Evolutionary conservation across 2,888 invertebrate species (phyloP), one percentile per base, ranked within the genome.

Genomic region (Acronicta psi): DNA sequence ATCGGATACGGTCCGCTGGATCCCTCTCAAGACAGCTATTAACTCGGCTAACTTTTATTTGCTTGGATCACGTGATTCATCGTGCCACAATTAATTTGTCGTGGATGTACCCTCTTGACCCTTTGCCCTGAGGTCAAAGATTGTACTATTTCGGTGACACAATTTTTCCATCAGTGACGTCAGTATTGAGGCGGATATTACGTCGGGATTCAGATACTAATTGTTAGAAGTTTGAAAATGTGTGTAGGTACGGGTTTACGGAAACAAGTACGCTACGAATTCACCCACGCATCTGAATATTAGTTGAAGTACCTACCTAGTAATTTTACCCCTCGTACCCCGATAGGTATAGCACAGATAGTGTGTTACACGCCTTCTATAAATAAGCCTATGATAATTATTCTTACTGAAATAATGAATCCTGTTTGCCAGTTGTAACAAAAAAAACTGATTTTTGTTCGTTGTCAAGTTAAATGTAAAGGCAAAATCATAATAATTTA

Each of bases 11-110:
- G 56, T 54, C 41, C 51, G 4, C 55, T 41, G 41, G 61, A 67
- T 53, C 50, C 44, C 46, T 70, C 76, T 73, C 62, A 64, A 72
- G 69, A 65, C 64, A 64, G 69, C 73, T 74, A 80, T 78, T 80
- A 75, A 69, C 65, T 65, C 45, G 49, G 62, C 60, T 45, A 40
- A 59, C 51, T 55, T 75, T 77, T 73, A 79, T 71, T 75, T 65
- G 51, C 64, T 64, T 61, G 58, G 57, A 62, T 73, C 71, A 73
- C 77, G 70, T 71, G 69, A 74, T 77, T 62, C 59, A 71, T 70
- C 64, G 64, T 59, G 59, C 46, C 55, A 45, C 60, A 56, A 69
- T 75, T 79, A 75, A 79, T 76, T 69, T 60, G 36, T 37, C 49
- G 44, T 31, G 43, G 37, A 59, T 46, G 50, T 68, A 53, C 16